These are phyloP conservation scores for Rafetus swinhoei DNA, from an alignment of 2,113 vertebrate genomes.

Conservation along the genomic window DNA sequence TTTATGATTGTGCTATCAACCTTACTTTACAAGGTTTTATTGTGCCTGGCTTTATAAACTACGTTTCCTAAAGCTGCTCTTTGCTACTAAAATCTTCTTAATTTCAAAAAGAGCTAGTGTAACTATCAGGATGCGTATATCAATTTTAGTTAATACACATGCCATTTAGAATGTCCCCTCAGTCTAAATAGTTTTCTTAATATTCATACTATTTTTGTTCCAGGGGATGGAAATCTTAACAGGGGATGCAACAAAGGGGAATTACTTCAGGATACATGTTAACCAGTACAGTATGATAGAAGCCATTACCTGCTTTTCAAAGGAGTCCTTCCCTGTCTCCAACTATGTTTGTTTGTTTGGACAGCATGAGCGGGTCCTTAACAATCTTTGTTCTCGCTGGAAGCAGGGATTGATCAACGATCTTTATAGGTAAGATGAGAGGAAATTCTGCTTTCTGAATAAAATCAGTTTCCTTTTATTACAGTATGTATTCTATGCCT, in stretches of 20 bases:
- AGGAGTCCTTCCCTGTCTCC: slow-evolving; percentile 82
- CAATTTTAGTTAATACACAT: not conserved
- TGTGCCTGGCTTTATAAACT: not conserved
- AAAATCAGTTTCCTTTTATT: not conserved
- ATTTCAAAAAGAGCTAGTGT: not conserved
- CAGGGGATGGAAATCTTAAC: slow-evolving; percentile 86
- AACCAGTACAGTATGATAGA: slow-evolving; percentile 82
- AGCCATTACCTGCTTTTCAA: slow-evolving; percentile 89
- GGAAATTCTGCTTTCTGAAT: not conserved
- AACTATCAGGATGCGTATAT: not conserved
- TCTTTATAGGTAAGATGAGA: slow-evolving; percentile 88
- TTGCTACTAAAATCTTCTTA: not conserved
- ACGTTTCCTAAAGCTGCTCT: not conserved
- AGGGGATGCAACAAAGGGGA: slow-evolving; percentile 77
- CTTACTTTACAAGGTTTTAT: not conserved
- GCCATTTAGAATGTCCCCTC: not conserved
- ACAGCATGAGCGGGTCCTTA: slow-evolving; percentile 90
- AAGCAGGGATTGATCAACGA: slow-evolving; percentile 81
- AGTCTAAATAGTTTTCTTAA: slow-evolving; percentile 5
- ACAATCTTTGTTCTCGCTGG: slow-evolving; percentile 83
- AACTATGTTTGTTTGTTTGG: slow-evolving; percentile 89
- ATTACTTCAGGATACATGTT: slow-evolving; percentile 89
- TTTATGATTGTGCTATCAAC: not conserved
- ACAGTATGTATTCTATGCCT: not conserved
- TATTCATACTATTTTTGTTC: slow-evolving; percentile 26